Conservation (phyloP, 2,888 invertebrate species). For the Ormyrus labotus region DNA sequence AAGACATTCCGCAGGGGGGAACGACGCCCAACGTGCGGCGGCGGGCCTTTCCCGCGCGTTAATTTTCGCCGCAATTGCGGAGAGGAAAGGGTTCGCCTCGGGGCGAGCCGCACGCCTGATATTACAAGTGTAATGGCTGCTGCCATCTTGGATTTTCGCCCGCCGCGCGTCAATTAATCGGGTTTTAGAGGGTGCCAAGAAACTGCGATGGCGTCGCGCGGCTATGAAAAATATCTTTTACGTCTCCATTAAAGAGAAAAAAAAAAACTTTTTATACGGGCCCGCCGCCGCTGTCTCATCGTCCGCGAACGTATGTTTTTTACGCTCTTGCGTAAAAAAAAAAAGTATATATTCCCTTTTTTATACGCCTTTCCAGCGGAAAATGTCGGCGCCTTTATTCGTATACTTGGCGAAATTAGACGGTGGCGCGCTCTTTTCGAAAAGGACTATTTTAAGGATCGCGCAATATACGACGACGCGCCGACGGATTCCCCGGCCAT, state of each 20-base stretch:
- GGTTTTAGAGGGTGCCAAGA: conserved; percentile 65
- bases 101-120: conserved; percentile 59
- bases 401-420: conserved; percentile 41
- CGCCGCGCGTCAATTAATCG: conserved; percentile 70
- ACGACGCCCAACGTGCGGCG: background rate
- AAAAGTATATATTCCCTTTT: conserved; percentile 10
- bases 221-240: conserved; percentile 53
- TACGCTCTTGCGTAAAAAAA: conserved; percentile 25
- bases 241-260: conserved; percentile 35
- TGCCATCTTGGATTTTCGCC: conserved; percentile 73
- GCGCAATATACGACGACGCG: too few species aligned
- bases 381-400: conserved; percentile 27
- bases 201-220: conserved; percentile 66
- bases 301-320: conserved; percentile 27
- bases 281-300: conserved; percentile 10
- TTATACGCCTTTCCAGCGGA: background rate
- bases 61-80: conserved; percentile 61
- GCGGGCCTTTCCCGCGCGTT: conserved; percentile 53
- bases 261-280: conserved; percentile 20
- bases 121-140: conserved; percentile 72
- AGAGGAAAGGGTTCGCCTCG: conserved; percentile 26
- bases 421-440: background rate
- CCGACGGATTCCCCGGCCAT: too few species aligned
- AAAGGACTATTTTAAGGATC: too few species aligned
- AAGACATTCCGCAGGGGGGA: conserved; percentile 13